phyloP scores from a whole-genome alignment of 2,113 vertebrate genomes.

The Callithrix jacchus region DNA sequence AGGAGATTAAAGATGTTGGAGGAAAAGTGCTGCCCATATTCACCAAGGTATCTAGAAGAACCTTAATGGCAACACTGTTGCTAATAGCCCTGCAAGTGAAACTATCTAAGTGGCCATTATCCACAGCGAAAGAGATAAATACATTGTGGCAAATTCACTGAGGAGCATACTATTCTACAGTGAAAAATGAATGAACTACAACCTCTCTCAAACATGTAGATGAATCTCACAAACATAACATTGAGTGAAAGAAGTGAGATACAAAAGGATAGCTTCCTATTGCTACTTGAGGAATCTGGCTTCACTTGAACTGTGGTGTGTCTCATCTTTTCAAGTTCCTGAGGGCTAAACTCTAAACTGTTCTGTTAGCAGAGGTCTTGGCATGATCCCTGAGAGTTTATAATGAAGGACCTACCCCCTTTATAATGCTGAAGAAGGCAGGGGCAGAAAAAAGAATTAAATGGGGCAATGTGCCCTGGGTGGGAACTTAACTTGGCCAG shows the following conservation, averaged over 20 bases:
- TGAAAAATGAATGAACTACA: not conserved
- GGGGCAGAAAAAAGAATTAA: not conserved
- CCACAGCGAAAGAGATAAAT: fast-evolving
- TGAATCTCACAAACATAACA: not conserved
- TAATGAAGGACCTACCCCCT: not conserved
- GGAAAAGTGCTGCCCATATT: not conserved
- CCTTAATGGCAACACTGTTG: fast-evolving
- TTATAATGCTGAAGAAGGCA: not conserved
- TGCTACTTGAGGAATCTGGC: not conserved
- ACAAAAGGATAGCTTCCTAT: fast-evolving
- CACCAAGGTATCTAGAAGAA: too few species aligned
- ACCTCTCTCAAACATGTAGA: too few species aligned
- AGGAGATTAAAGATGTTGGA: not conserved
- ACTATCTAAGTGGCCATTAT: not conserved
- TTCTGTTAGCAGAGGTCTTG: not conserved
- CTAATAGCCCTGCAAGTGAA: fast-evolving
- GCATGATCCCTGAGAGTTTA: not conserved
- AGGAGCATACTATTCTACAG: too few species aligned
- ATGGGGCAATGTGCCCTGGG: not conserved
- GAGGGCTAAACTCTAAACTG: not conserved
- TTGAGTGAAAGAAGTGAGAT: fast-evolving
- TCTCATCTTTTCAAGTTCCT: not conserved
- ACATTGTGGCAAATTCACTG: fast-evolving
- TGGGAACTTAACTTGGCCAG: not conserved
- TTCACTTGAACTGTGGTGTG: not conserved